Evolutionary conservation across 2,113 vertebrate species (phyloP), one percentile per base, ranked within the genome.

Genomic region (Burhinus bistriatus): DNA sequence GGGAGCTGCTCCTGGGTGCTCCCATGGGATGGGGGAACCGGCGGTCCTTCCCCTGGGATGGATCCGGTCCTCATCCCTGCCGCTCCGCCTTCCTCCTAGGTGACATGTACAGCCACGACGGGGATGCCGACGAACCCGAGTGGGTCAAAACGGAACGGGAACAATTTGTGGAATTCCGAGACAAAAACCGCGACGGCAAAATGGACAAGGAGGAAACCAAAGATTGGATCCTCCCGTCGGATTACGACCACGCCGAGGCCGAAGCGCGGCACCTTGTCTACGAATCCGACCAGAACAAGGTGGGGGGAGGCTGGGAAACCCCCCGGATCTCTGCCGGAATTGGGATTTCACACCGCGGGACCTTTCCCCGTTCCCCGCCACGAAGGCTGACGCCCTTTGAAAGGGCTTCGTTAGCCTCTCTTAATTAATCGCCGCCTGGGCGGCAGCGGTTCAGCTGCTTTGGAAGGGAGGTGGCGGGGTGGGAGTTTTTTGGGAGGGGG

Each of bases 201-300:
- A 99, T 99, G 99, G 99, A 99, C 97, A 98, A 98, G 59, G 98
- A 99, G 54, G 99, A 99, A 70, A 99, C 99, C 21, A 98, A 98
- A 86, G 99, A 99, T 27, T 99, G 99, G 99, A 99, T 99, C 58
- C 98, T 99, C 5, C 99, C 99, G 1, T 98, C 99, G 0, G 99
- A 99, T 62, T 99, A 99, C 2, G 99, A 99, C 96, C 99, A 99
- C 4, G 98, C 99, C 2, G 99, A 99, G 59, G 99, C 99, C 0
- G 99, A 99, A 59, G 98, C 99, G 12, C 98, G 99, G n/a, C 99
- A 99, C 95, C 98, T 99, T 6, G 98, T 99, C 64, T 98, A 99
- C 7, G 99, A 99, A 49, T 99, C 99, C 1, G 99, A 99, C 91
- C 79, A 98, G 58, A 96, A 99, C 97, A 98, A 99, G 98, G 99